phyloP scores from a whole-genome alignment of 2,888 invertebrate genomes.

The Nomada lathburiana region DNA sequence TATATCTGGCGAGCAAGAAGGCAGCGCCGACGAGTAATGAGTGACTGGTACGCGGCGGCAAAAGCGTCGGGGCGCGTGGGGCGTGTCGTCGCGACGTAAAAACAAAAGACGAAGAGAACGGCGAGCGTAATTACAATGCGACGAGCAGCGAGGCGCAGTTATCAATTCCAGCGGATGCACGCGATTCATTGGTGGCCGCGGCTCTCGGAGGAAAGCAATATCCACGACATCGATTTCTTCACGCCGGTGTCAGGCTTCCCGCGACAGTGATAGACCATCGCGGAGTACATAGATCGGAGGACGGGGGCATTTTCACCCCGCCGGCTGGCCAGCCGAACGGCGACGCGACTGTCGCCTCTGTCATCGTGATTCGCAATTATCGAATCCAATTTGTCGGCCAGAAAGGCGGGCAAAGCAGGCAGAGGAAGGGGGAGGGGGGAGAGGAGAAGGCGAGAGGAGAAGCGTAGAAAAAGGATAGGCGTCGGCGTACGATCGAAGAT shows the following conservation, averaged over 20 bases:
- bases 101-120: not conserved
- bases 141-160: constrained; percentile 36
- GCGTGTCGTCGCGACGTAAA: not conserved
- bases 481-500: constrained; percentile 37
- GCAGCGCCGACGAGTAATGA: constrained; percentile 15
- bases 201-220: constrained; percentile 58
- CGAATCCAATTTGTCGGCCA: constrained; percentile 73
- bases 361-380: constrained; percentile 72
- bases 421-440: not conserved
- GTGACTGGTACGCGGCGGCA: constrained; percentile 3
- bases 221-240: constrained; percentile 66
- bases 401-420: constrained; percentile 41
- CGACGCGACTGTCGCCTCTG: constrained; percentile 67
- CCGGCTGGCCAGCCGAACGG: constrained; percentile 62
- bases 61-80: not conserved
- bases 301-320: constrained; percentile 40
- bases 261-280: constrained; percentile 68
- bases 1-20: not conserved
- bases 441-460: constrained; percentile 16
- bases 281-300: constrained; percentile 48
- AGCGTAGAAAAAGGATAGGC: constrained; percentile 30
- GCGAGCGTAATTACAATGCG: constrained; percentile 43
- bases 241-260: constrained; percentile 29
- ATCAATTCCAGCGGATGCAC: constrained; percentile 46
- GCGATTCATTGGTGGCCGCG: constrained; percentile 29